Base-by-base conservation (phyloP, 2,888 invertebrate species). In the Calameuta idolon region DNA sequence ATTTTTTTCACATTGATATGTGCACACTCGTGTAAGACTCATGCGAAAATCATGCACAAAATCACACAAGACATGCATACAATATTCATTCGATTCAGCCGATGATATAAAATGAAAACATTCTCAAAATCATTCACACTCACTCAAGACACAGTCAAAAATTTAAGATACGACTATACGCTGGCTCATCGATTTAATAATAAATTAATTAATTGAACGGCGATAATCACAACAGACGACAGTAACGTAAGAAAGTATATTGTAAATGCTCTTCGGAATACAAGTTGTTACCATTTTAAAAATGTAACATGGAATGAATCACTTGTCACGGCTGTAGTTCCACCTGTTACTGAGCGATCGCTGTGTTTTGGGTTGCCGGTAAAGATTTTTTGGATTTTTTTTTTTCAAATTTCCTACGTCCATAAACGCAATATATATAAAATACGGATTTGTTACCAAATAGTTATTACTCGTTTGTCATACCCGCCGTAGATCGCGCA, bases 241-340 rank as follows among this genome's bases (percentile, higher is more conserved):
- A 33, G 2, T n/a, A 74, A 74, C 37, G 37, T 34, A n/a, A 71
- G 34, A 82, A 77, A 82, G 75, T 81, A 75, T 69, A 77, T 31
- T 31, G 31, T 75, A 79, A 82, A 82, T 83, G 79, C 81, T 83
- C 76, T 34, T 81, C 77, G 84, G 84, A 85, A 85, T 85, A 83
- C 79, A 81, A 77, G 77, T 76, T 73, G 73, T 80, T 73, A 40
- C 69, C 34, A 33, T 77, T 68, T 76, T 78, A 81, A 69, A 23
- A 80, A 82, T 80, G 76, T 78, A 77, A 79, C 76, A 78, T 84
- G 84, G 83, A 84, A 84, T 83, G 82, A 82, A 81, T 74, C 69
- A 80, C 73, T 74, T 78, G 37, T 79, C 76, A 77, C 79, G 79
- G 78, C 78, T 80, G 80, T 73, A 69, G 37, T 79, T 81, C 80